Base-by-base conservation (phyloP, 1,140 invertebrate species). In the Drosophila tsacasi region DNA sequence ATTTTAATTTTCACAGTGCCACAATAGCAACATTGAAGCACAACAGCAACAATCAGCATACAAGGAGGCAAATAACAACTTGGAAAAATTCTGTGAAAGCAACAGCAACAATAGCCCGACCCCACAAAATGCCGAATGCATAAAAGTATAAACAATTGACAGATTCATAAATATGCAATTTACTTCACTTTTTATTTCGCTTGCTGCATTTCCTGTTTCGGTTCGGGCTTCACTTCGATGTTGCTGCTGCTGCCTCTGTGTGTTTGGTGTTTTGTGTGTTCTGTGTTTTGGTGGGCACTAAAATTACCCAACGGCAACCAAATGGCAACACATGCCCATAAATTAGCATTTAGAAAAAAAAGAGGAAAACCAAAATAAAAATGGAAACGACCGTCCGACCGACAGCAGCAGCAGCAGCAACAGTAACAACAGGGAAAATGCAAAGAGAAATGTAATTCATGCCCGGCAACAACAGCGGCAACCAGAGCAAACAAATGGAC, bases 101-200 rank as follows among this genome's bases (percentile, higher is more conserved):
- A 68, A 32, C 50, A 65, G 37, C 55, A 65, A 74, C 61, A 79
- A 59, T 61, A 80, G 64, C 58, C 79, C 6, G 12, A 15, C 54
- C 54, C 54, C 54, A 79, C 44, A 67, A 68, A 67, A 65, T 76
- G 67, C 61, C 78, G 42, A 76, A 90, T 85, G 74, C 76, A 82
- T 85, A 79, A 80, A 80, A 80, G 79, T 91, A 91, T 89, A 91
- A 89, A 91, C 86, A 91, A 91, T 91, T 91, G 89, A 91, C 89
- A 91, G 83, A 91, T 91, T 91, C 89, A 91, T 91, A 91, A 91
- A 91, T 91, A 91, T 91, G 89, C 89, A 91, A 91, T 91, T 91
- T 91, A 83, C 89, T 85, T 66, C 65, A 79, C 77, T 91, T 81
- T 89, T 89, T 89, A 89, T 90, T 89, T 90, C 78, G 85, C 81